Conservation (phyloP, 2,888 invertebrate species). For the Phyllotreta striolata region DNA sequence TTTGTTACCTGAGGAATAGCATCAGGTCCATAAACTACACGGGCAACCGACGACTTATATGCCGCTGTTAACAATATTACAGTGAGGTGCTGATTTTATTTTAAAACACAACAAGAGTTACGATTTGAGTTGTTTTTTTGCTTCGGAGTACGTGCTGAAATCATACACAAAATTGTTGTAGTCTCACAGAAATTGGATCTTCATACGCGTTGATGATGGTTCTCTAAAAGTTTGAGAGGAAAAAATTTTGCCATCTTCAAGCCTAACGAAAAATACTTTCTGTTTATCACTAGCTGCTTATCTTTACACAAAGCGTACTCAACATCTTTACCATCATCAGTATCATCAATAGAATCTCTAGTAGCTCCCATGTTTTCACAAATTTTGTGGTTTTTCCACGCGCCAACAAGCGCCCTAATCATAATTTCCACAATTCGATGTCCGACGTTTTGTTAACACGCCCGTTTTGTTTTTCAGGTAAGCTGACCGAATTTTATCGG, state of each 20-base stretch:
- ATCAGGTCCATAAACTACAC: constrained; percentile 31
- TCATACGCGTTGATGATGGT: no score
- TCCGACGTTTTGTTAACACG: constrained; percentile 56
- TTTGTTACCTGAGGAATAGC: constrained; percentile 37
- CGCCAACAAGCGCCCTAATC: constrained; percentile 22
- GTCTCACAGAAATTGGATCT: no score
- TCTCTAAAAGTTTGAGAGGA: no score
- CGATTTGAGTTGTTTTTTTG: no score
- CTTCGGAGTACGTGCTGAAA: no score
- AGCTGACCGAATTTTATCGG: constrained; percentile 55
- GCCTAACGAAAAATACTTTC: no score
- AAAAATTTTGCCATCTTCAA: no score
- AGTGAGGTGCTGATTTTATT: constrained; percentile 19
- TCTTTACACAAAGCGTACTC: no score
- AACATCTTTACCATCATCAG: neutral
- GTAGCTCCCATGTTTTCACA: neutral
- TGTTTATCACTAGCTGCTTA: no score
- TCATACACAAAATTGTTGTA: no score
- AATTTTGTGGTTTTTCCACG: neutral
- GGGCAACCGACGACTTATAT: constrained; percentile 20
- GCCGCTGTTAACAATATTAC: constrained; percentile 14
- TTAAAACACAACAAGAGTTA: constrained; percentile 11
- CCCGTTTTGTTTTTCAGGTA: constrained; percentile 58
- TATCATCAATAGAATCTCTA: neutral
- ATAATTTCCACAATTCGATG: constrained; percentile 44